Conservation (phyloP, 2,113 vertebrate species). For the Chloroceryle aenea region DNA sequence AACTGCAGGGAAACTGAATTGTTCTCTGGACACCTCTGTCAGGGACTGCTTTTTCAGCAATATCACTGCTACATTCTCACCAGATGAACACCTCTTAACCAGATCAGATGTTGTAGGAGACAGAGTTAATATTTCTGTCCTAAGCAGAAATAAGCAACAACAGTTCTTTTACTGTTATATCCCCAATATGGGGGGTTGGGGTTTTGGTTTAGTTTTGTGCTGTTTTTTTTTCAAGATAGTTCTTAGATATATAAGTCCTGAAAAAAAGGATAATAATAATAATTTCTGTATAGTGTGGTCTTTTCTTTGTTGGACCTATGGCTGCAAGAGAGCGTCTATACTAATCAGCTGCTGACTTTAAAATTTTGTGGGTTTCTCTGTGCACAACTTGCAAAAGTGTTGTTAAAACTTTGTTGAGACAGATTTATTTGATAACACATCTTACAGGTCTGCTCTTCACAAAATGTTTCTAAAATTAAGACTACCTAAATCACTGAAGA, state of each 20-base stretch:
- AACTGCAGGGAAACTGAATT: background rate
- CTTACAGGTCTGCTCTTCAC: background rate
- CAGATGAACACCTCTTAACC: background rate
- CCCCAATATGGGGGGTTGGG: rapidly evolving
- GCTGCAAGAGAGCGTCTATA: background rate
- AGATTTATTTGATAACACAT: background rate
- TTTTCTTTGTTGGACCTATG: background rate
- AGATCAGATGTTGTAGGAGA: background rate
- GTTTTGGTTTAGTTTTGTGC: background rate
- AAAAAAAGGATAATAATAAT: background rate
- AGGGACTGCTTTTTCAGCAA: background rate
- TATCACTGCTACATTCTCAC: background rate
- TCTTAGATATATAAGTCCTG: background rate
- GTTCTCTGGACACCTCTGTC: background rate
- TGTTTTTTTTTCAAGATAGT: background rate
- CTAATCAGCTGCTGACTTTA: background rate
- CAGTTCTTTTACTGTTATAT: background rate
- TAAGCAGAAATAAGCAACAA: background rate
- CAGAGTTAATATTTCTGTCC: background rate
- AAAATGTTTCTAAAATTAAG: background rate
- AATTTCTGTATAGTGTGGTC: background rate
- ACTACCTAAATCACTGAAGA: background rate
- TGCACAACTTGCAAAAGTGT: background rate
- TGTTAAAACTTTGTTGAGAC: background rate
- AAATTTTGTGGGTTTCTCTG: background rate